Base-by-base conservation (phyloP, 1,140 invertebrate genomes). In the Melipona quadrifasciata region DNA sequence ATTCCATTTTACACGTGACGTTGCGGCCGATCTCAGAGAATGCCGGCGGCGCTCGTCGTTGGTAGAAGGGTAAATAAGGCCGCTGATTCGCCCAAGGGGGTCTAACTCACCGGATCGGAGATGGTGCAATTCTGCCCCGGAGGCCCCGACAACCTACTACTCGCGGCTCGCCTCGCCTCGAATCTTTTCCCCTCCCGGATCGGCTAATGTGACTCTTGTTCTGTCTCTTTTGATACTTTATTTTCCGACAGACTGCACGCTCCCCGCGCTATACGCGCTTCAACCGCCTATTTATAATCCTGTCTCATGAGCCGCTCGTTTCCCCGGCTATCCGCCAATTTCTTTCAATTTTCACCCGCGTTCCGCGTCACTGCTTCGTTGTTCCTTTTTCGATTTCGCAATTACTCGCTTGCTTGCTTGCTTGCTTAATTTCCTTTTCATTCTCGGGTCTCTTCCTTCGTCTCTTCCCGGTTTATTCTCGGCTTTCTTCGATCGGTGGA, bases 31-130 rank as follows among this genome's bases (percentile, higher is more conserved):
- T 80, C 68, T 65, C 58, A 57, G 51, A 73, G 65, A 67, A 61
- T 10, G 39, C 82, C 57, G 82, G 31, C 70, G 82, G 82, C 82
- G 67, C n/a, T 16, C 16, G 77, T 16, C 16, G 77, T 73, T 68
- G 76, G 85, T 89, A 85, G 87, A 87, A 90, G 93, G 93, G 92
- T 94, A 94, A 94, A 94, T 94, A 94, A 94, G 94, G 93, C 93
- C 93, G 93, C 76, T 86, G 91, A 91, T 94, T 94, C 88, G 94
- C 94, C 94, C 93, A 94, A 94, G 94, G 94, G 94, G 93, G 85
- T 90, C 93, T 95, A 93, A 93, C 92, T 91, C 91, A 89, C 85
- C 87, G 89, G 73, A 47, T 47, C 39, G 39, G 6, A 47, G 39
- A 94, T 94, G 92, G 92, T 94, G 94, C 93, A 95, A 95, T 88